These are phyloP conservation scores for Crypturellus undulatus DNA, from an alignment of 2,113 vertebrate genomes.

Conservation along the genomic window DNA sequence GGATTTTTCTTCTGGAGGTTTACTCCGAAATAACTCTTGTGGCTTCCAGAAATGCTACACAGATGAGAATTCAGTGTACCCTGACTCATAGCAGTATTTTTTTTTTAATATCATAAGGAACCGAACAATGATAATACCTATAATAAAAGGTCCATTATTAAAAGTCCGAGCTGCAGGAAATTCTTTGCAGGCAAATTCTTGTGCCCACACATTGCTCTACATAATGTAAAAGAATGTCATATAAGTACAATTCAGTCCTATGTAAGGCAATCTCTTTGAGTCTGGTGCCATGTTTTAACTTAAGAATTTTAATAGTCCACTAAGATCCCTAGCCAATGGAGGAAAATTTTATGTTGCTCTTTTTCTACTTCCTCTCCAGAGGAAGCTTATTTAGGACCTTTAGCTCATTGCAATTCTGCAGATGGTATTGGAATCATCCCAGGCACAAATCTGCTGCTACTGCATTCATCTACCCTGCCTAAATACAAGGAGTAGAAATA, in stretches of 20 bases:
- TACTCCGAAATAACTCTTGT: background rate
- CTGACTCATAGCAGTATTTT: background rate
- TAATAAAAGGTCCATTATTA: background rate
- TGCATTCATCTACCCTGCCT: background rate
- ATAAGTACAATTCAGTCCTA: background rate
- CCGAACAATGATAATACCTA: background rate
- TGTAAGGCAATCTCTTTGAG: background rate
- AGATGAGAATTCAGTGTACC: background rate
- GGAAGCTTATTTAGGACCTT: background rate
- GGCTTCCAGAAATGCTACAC: background rate
- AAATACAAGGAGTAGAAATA: background rate
- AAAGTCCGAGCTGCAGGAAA: background rate
- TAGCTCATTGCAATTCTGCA: rapidly evolving
- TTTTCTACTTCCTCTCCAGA: background rate
- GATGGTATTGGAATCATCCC: background rate
- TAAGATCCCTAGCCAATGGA: background rate
- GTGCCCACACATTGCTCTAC: background rate
- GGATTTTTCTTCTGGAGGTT: background rate
- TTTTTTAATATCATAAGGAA: background rate
- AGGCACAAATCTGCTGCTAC: background rate
- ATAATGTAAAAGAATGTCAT: background rate
- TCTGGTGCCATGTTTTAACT: background rate
- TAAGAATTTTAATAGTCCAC: background rate
- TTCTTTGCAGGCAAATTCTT: background rate
- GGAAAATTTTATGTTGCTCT: background rate